Base-by-base conservation (phyloP, 2,888 invertebrate species). In the Pterostichus niger region DNA sequence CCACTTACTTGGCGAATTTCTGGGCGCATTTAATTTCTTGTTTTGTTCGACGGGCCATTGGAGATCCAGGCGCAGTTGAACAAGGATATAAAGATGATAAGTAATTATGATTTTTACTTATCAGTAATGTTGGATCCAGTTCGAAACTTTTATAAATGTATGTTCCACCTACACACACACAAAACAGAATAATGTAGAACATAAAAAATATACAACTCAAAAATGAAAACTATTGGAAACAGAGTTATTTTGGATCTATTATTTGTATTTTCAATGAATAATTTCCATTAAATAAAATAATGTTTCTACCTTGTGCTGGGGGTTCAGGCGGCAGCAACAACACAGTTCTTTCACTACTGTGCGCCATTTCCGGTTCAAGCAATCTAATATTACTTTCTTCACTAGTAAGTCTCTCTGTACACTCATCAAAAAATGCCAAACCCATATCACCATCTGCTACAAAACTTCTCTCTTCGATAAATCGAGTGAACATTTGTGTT, bases 381-480 rank as follows among this genome's bases (percentile, higher is more conserved):
- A 99, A 91, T 85, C 93, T 93, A 59, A 94, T 91, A 83, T 90
- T 91, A 64, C 87, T 87, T 85, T 93, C 93, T 85, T 92, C 91
- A 84, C 90, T 89, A 10, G 90, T 90, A 52, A 95, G 92, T 88
- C 96, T 94, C 88, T 98, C 98, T 6, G 96, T 95, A 89, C 99
- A 99, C 88, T 99, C 99, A 90, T 99, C 99, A 88, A 99, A 99
- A 90, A 98, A 98, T 11, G 96, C 97, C 83, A 99, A 91, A 68
- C 98, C 97, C 84, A 97, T 97, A 91, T 99, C 99, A 87, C 96
- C 97, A 88, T 99, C 99, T n/a, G 98, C 98, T 0, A 99, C 98
- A 90, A 99, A 99, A 86, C 98, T 98, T 17, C 99, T 93, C 90
- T 99, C 99, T 90, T 99, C 99, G 85, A 99, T 99, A 90, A 99